phyloP scores from a whole-genome alignment of 2,888 invertebrate genomes.

The Capitulum mitella region DNA sequence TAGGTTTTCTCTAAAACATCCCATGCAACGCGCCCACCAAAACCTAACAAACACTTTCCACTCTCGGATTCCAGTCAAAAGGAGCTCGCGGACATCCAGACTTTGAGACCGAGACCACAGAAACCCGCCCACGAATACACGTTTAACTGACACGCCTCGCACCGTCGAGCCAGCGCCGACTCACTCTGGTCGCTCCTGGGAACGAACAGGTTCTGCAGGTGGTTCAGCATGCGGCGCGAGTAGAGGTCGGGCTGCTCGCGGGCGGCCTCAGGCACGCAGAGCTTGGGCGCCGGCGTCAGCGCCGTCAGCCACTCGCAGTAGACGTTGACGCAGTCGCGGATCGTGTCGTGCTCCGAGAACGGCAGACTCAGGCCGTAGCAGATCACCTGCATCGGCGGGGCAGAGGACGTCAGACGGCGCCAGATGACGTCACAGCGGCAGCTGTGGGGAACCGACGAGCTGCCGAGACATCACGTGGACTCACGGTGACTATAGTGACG shows the following conservation, averaged over 20 bases:
- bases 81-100: too few relatives aligned
- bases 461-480: not conserved
- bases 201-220: slow-evolving; percentile 89
- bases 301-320: slow-evolving; percentile 96
- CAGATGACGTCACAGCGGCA: not conserved
- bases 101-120: too few relatives aligned
- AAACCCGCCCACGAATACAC: too few relatives aligned
- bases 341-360: slow-evolving; percentile 82
- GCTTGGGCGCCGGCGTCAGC: slow-evolving; percentile 69
- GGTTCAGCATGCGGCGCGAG: slow-evolving; percentile 79
- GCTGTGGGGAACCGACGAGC: not conserved
- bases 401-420: not conserved
- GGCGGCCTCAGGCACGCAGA: slow-evolving; percentile 82
- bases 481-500: not conserved
- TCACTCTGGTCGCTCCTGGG: slow-evolving; percentile 88
- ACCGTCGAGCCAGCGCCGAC: too few relatives aligned
- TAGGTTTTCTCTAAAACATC: too few relatives aligned
- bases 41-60: too few relatives aligned
- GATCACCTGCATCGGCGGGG: slow-evolving; percentile 59
- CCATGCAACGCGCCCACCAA: too few relatives aligned
- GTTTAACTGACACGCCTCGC: too few relatives aligned
- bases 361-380: slow-evolving; percentile 87
- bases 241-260: slow-evolving; percentile 69
- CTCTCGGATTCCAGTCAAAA: too few relatives aligned
- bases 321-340: slow-evolving; percentile 90